phyloP scores from a whole-genome alignment of 2,113 vertebrate genomes.

The Cyanistes caeruleus region DNA sequence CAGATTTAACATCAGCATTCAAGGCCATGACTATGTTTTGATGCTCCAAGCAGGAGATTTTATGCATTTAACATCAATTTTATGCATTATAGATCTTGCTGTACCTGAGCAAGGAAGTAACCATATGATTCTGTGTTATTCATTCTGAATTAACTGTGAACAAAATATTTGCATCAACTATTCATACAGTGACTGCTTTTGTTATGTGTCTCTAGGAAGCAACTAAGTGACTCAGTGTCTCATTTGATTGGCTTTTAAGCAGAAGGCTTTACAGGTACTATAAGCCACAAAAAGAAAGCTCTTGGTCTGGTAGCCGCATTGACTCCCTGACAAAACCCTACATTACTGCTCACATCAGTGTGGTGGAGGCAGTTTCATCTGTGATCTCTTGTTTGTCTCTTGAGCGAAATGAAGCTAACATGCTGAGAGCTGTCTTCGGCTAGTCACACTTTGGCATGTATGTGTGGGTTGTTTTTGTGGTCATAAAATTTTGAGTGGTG shows the following conservation, averaged over 20 bases:
- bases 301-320: conserved; percentile 1
- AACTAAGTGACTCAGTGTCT: conserved; percentile 25
- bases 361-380: conserved; percentile 54
- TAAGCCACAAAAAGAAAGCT: not conserved
- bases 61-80: conserved; percentile 26
- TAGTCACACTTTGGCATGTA: conserved; percentile 61
- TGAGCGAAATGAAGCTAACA: conserved; percentile 61
- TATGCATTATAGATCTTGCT: conserved; percentile 26
- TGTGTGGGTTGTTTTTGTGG: conserved; percentile 64
- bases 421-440: conserved; percentile 63
- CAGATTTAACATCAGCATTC: conserved; percentile 54
- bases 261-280: conserved; percentile 6
- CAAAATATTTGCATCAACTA: conserved; percentile 41
- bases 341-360: conserved; percentile 13
- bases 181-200: conserved; percentile 16
- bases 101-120: not conserved
- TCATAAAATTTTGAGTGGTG: conserved; percentile 65
- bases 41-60: conserved; percentile 37
- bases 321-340: conserved; percentile 45
- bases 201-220: conserved; percentile 14
- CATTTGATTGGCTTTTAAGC: conserved; percentile 56
- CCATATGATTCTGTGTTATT: conserved; percentile 9
- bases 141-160: conserved; percentile 48
- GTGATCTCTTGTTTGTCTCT: conserved; percentile 68
- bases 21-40: conserved; percentile 25